phyloP scores from a whole-genome alignment of 2,113 vertebrate genomes.

The Erinaceus europaeus region DNA sequence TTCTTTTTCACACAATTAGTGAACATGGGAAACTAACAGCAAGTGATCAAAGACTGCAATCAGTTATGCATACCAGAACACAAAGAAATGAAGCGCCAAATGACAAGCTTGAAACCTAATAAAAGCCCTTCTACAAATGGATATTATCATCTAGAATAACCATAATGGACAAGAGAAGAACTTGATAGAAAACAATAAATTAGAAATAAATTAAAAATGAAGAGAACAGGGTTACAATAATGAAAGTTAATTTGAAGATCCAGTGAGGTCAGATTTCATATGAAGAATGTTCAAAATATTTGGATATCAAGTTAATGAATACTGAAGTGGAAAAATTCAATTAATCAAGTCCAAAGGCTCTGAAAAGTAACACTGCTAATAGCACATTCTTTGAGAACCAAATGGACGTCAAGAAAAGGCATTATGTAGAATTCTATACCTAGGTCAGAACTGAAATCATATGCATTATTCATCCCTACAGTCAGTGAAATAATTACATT shows the following conservation, averaged over 20 bases:
- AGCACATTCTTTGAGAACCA: conserved; percentile 14
- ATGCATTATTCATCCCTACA: neutral
- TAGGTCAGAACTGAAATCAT: neutral
- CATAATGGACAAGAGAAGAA: conserved; percentile 54
- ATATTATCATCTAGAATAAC: conserved; percentile 17
- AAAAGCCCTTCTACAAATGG: conserved; percentile 49
- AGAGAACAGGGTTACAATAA: conserved; percentile 66
- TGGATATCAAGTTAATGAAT: conserved; percentile 73
- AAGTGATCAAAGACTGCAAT: conserved; percentile 44
- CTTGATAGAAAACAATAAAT: conserved; percentile 57
- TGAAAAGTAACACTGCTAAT: neutral
- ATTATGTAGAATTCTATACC: conserved; percentile 27
- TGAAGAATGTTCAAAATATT: conserved; percentile 72
- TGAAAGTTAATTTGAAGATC: conserved; percentile 65
- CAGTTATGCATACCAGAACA: neutral
- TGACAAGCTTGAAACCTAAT: conserved; percentile 18
- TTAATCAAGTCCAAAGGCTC: conserved; percentile 51
- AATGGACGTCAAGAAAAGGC: conserved; percentile 52
- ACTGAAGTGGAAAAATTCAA: conserved; percentile 72
- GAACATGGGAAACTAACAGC: conserved; percentile 45
- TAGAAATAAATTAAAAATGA: conserved; percentile 71
- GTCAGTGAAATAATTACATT: conserved; percentile 19
- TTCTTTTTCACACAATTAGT: conserved; percentile 52
- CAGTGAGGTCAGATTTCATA: conserved; percentile 58
- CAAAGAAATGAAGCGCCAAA: conserved; percentile 26